Base-by-base conservation (phyloP, 2,888 invertebrate genomes). In the Druceiella hillmani region DNA sequence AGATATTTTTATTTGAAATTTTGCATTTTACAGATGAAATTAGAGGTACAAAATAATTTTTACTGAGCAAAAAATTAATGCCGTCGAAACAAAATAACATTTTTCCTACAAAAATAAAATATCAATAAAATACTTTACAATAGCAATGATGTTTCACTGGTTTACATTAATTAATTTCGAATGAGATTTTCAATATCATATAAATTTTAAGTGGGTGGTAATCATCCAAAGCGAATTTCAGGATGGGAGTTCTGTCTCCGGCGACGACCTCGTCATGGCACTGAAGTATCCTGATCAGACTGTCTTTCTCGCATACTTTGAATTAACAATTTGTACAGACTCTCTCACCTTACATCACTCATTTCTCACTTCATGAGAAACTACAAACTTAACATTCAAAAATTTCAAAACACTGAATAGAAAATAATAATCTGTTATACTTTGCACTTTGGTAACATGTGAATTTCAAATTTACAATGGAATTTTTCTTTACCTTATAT, bases 221-320 rank as follows among this genome's bases (percentile, higher is more conserved):
- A 64, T 62, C 66, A 66, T 65, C 58, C 65, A 67, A 64, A 65
- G 58, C 54, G 69, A 68, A 69, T 68, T 69, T 60, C 63, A 17
- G 56, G 68, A 69, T 70, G n/a, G n/a, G n/a, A n/a, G n/a, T 69
- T 68, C 67, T 67, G 61, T 61, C 25, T 38, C 59, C 62, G 68
- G 70, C 69, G 69, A 68, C 68, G 68, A 69, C 69, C 70, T 69
- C 56, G 68, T 67, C 70, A 69, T 70, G 70, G 69, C 70, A 70
- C 69, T n/a, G n/a, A 64, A 66, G 69, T 68, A 12, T 14, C 69
- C 64, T 66, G 61, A 17, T 22, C 38, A 67, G 62, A 66, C 60
- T 69, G 62, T 62, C 67, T 64, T n/a, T 66, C 70, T 70, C 66
- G 65, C 70, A 70, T 64, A 66, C 70, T 59, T 58, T n/a, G n/a